Conservation (phyloP, 23 tunicate species). For the Ascidia mentula region DNA sequence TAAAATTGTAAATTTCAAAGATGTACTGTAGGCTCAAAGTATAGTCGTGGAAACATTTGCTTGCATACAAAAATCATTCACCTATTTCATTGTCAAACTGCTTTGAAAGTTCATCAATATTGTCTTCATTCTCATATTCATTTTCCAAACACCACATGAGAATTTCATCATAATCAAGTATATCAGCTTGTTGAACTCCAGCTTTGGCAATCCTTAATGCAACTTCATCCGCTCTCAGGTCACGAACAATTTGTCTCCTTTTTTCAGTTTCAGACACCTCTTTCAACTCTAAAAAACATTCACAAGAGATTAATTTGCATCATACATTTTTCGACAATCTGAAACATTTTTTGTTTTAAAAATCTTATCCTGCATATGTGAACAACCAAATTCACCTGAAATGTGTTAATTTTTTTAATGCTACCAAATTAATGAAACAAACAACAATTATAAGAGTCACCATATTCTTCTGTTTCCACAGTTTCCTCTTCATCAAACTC, state of each 20-base stretch:
- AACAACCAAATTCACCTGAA: no score
- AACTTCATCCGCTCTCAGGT: constrained; percentile 26
- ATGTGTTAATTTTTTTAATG: no score
- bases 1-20: no score
- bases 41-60: no score
- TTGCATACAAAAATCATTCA: no score
- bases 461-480: constrained; percentile 2
- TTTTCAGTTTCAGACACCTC: neutral
- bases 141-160: constrained; percentile 29
- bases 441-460: neutral
- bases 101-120: constrained; percentile 17
- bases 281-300: no score
- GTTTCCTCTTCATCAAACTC: neutral
- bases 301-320: no score
- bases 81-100: constrained; percentile 56
- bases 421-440: no score
- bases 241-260: constrained; percentile 24
- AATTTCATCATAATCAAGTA: constrained; percentile 43
- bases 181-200: constrained; percentile 28
- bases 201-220: constrained; percentile 54
- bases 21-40: no score
- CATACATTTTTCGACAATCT: no score
- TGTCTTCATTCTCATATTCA: constrained; percentile 31
- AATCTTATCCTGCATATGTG: no score
- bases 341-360: no score